A percentile compares a stretch with the other conserved stretches of the same genome.
These are phyloP conservation scores for Phortica magna DNA, from an alignment of 2,888 invertebrate species.

Conservation along the genomic window DNA sequence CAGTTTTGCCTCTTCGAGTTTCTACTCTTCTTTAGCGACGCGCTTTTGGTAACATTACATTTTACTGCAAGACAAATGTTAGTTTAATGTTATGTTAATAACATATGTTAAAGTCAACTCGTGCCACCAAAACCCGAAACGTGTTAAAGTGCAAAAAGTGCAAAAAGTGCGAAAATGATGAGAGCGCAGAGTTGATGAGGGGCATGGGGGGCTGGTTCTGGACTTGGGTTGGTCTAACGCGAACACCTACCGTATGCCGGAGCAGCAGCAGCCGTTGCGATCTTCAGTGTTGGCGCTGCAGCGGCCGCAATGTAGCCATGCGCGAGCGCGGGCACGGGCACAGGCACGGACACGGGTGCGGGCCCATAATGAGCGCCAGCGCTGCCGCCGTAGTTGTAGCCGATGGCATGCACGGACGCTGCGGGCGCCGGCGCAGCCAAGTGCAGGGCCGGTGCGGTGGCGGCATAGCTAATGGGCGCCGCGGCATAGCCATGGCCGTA, in stretches of 20 bases:
- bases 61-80: too few species aligned
- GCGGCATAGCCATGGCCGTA: slow-evolving; percentile 54
- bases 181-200: neutral
- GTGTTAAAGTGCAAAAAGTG: too few species aligned
- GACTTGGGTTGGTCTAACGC: neutral
- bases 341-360: slow-evolving; percentile 37
- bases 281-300: slow-evolving; percentile 63
- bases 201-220: neutral
- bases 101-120: too few species aligned
- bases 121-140: too few species aligned
- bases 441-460: slow-evolving; percentile 39
- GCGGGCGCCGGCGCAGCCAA: slow-evolving; percentile 34
- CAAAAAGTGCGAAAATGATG: too few species aligned
- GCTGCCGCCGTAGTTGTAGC: slow-evolving; percentile 41
- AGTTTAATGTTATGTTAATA: too few species aligned
- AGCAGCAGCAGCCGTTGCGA: slow-evolving; percentile 67
- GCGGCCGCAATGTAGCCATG: slow-evolving; percentile 53
- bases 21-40: too few species aligned
- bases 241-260: slow-evolving; percentile 72
- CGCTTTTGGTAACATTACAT: too few species aligned
- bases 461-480: slow-evolving; percentile 44
- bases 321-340: slow-evolving; percentile 33
- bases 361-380: slow-evolving; percentile 41
- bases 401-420: slow-evolving; percentile 39
- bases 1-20: too few species aligned